phyloP scores from a whole-genome alignment of 2,113 vertebrate species.

The Amphilophus citrinellus region DNA sequence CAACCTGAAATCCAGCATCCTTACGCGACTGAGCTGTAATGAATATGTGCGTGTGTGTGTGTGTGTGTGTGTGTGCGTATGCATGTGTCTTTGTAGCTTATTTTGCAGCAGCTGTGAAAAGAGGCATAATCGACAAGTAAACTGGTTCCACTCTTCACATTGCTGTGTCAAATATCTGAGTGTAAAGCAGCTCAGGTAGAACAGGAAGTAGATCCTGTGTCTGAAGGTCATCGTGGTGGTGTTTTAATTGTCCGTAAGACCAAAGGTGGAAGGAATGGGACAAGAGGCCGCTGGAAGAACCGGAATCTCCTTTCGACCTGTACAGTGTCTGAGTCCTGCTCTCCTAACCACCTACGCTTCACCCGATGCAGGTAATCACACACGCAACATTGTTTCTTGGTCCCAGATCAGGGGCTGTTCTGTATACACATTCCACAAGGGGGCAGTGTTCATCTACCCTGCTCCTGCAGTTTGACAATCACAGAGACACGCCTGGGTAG shows the following conservation, averaged over 20 bases:
- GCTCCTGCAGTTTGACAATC: conserved; percentile 32
- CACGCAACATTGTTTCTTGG: conserved; percentile 62
- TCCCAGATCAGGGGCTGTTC: conserved; percentile 70
- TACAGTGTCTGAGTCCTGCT: conserved; percentile 15
- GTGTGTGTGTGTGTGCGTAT: conserved; percentile 10
- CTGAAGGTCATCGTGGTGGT: conserved; percentile 30
- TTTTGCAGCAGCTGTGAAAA: conserved; percentile 71
- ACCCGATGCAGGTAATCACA: not conserved
- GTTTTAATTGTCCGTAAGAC: conserved; percentile 62
- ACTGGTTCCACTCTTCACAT: conserved; percentile 50
- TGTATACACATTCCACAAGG: conserved; percentile 49
- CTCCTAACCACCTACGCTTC: conserved; percentile 1
- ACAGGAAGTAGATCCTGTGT: conserved; percentile 44
- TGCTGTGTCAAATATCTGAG: conserved; percentile 34
- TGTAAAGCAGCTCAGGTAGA: conserved; percentile 61
- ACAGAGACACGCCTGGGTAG: conserved; percentile 21
- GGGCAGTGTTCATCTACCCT: conserved; percentile 50
- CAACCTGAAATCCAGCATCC: not conserved
- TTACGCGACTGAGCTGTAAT: conserved; percentile 10
- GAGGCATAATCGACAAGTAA: conserved; percentile 29
- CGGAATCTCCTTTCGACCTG: conserved; percentile 1
- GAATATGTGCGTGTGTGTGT: not conserved
- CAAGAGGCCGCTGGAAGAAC: conserved; percentile 19
- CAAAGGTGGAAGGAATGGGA: conserved; percentile 71
- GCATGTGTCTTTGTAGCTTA: conserved; percentile 71